phyloP scores from a whole-genome alignment of 2,888 invertebrate genomes.

The Idaea dimidiata region DNA sequence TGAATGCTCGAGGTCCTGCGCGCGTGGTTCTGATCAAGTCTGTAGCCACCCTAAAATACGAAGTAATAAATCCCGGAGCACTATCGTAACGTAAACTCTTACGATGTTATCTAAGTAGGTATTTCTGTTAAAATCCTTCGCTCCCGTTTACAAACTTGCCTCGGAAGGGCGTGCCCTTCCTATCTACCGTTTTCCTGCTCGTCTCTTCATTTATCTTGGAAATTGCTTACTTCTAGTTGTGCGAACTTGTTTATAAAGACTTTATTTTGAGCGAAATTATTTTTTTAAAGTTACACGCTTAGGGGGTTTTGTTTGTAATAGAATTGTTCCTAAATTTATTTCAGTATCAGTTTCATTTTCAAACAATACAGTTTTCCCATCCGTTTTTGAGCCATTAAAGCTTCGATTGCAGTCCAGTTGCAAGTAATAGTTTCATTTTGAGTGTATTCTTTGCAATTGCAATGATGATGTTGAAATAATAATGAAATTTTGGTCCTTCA shows the following conservation, averaged over 20 bases:
- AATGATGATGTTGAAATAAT: too few species aligned
- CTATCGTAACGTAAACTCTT: conserved; percentile 39
- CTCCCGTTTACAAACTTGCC: conserved; percentile 27
- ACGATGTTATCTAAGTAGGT: conserved; percentile 41
- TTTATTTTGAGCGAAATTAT: conserved; percentile 30
- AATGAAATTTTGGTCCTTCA: too few species aligned
- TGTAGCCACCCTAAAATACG: conserved; percentile 41
- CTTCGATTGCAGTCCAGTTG: too few species aligned
- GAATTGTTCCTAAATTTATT: too few species aligned
- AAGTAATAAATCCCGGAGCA: conserved; percentile 39
- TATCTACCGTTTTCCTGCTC: conserved; percentile 30
- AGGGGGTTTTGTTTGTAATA: too few species aligned
- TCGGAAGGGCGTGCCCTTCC: conserved; percentile 29
- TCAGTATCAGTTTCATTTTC: too few species aligned
- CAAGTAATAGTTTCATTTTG: too few species aligned
- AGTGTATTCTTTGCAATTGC: too few species aligned
- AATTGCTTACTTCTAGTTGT: conserved; percentile 33
- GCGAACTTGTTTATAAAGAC: conserved; percentile 34
- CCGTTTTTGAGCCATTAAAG: too few species aligned
- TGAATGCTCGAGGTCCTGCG: too few species aligned
- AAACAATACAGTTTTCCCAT: too few species aligned
- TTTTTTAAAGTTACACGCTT: conserved; percentile 19
- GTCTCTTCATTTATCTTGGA: conserved; percentile 34
- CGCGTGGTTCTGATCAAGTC: too few species aligned
- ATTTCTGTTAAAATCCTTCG: conserved; percentile 38